These are phyloP conservation scores for Agonopterix heracliana DNA, from an alignment of 2,888 invertebrate genomes.

Conservation along the genomic window DNA sequence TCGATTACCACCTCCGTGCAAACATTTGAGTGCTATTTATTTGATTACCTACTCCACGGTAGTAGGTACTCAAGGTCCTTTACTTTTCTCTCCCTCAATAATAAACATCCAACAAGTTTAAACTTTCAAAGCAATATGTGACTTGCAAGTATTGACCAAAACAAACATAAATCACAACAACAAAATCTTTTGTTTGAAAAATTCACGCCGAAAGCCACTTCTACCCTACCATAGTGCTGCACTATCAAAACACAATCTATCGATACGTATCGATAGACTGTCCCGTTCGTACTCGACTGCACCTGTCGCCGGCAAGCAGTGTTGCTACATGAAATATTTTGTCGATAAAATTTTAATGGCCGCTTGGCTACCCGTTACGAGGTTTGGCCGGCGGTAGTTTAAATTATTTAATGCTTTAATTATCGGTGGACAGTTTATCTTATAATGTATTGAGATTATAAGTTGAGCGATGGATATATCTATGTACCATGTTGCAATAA, in stretches of 20 bases:
- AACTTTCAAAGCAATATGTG: no score
- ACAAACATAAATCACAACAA: neutral
- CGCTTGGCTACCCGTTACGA: neutral
- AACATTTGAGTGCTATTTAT: no score
- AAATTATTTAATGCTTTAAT: no score
- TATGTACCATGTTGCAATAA: no score
- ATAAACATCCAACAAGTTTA: no score
- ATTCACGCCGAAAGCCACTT: neutral
- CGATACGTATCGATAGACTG: slow-evolving; percentile 46
- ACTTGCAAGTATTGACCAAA: no score
- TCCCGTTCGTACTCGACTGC: slow-evolving; percentile 36
- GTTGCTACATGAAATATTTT: slow-evolving; percentile 35
- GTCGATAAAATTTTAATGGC: slow-evolving; percentile 13
- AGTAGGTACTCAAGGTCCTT: no score
- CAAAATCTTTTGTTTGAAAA: neutral
- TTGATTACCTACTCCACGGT: no score
- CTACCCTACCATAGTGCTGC: slow-evolving; percentile 7
- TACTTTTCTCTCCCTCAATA: no score
- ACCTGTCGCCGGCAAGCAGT: slow-evolving; percentile 52
- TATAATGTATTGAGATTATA: neutral
- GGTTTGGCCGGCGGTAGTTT: neutral
- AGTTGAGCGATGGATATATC: slow-evolving; percentile 8
- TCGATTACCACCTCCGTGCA: no score
- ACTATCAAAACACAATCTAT: slow-evolving; percentile 56
- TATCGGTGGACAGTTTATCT: no score